Conservation (phyloP, 2,113 vertebrate species). For the Macrotus californicus region DNA sequence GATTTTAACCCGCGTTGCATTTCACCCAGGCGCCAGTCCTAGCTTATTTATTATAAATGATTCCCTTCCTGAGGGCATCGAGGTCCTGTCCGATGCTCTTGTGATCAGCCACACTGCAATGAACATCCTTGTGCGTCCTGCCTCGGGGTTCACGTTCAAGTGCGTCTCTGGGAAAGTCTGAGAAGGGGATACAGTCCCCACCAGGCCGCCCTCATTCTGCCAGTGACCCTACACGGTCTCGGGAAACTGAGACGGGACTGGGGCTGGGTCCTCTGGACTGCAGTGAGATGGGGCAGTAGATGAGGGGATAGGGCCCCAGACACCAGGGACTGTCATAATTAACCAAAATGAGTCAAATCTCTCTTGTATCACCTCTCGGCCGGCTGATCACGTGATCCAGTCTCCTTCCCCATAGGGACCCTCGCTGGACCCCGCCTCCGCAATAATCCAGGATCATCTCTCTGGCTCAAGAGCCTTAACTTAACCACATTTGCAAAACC, state of each 20-base stretch:
- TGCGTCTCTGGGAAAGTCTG: neutral
- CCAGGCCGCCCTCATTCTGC: neutral
- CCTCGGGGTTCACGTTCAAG: no score
- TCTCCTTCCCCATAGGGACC: neutral
- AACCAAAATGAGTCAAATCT: neutral
- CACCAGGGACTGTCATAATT: neutral
- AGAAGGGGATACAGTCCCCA: neutral
- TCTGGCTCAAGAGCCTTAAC: neutral
- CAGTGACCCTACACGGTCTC: no score
- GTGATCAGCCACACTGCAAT: no score
- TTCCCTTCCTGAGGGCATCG: no score
- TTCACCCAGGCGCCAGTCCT: no score
- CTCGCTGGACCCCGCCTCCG: neutral
- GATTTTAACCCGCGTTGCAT: no score
- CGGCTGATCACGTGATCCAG: accelerated
- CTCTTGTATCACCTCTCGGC: neutral
- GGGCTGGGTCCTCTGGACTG: neutral
- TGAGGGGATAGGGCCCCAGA: neutral
- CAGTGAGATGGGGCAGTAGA: neutral
- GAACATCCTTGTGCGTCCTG: no score
- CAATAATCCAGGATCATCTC: neutral
- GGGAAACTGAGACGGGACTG: no score
- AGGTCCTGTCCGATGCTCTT: no score
- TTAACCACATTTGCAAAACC: neutral
- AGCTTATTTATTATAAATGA: no score